phyloP scores from a whole-genome alignment of 2,797 vertebrate species.

The Premnoplex brunnescens region DNA sequence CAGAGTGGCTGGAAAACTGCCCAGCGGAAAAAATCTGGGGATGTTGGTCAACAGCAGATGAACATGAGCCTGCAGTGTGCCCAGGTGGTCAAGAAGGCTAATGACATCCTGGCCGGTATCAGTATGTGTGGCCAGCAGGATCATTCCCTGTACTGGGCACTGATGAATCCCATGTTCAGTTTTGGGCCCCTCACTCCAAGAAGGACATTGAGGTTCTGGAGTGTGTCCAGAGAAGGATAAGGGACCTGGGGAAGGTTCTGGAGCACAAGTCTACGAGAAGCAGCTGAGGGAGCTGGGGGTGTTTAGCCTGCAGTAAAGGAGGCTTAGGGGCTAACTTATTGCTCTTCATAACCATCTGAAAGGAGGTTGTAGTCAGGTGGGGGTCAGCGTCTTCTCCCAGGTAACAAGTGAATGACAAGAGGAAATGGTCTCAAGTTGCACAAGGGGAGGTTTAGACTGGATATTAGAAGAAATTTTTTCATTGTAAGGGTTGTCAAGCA shows the following conservation, averaged over 20 bases:
- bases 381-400: neutral
- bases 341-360: neutral
- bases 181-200: neutral
- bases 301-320: neutral
- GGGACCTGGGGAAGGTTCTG: neutral
- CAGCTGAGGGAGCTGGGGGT: neutral
- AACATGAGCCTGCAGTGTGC: neutral
- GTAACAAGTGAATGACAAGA: neutral
- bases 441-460: neutral
- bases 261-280: neutral
- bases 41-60: too few relatives aligned
- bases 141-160: fast-evolving
- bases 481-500: neutral
- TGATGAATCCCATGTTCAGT: neutral
- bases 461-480: neutral
- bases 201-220: neutral
- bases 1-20: neutral
- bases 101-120: neutral
- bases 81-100: neutral
- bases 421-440: neutral
- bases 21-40: neutral
- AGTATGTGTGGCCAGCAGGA: neutral
- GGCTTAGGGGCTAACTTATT: neutral
- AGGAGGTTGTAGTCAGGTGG: neutral
- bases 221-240: neutral